These are phyloP conservation scores for Euproctis similis DNA, from an alignment of 2,888 invertebrate genomes.

Conservation along the genomic window DNA sequence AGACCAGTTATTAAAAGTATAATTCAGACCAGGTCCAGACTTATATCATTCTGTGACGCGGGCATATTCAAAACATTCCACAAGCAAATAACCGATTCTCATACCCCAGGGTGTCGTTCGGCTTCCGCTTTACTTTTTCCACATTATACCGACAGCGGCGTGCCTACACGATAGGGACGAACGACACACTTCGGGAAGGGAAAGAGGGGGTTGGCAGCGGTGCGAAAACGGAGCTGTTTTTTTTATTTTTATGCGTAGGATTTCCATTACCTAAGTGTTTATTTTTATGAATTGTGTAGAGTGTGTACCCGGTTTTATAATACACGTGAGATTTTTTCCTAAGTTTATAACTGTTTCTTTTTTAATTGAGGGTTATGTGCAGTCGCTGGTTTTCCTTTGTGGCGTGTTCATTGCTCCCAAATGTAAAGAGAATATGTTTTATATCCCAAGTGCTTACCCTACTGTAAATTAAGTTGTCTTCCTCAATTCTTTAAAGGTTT, in stretches of 20 bases:
- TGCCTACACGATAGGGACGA: too few species aligned
- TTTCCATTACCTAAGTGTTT: slow-evolving; percentile 66
- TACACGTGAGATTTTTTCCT: slow-evolving; percentile 38
- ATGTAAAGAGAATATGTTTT: too few species aligned
- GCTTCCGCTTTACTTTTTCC: slow-evolving; percentile 63
- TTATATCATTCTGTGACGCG: slow-evolving; percentile 29
- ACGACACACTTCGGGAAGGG: too few species aligned
- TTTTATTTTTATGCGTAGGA: slow-evolving; percentile 45
- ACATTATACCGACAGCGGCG: slow-evolving; percentile 39
- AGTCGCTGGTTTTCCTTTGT: slow-evolving; percentile 9
- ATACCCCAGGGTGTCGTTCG: slow-evolving; percentile 62
- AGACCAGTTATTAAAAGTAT: too few species aligned
- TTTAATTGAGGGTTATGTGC: slow-evolving; percentile 15
- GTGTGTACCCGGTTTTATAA: slow-evolving; percentile 40
- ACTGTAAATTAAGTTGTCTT: too few species aligned
- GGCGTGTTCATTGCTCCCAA: slow-evolving; percentile 1
- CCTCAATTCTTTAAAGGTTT: too few species aligned
- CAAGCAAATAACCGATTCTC: slow-evolving; percentile 65
- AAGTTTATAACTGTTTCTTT: slow-evolving; percentile 30
- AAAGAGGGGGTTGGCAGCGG: slow-evolving; percentile 13
- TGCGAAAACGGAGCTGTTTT: slow-evolving; percentile 17
- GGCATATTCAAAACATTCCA: slow-evolving; percentile 69
- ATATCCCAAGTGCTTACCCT: too few species aligned
- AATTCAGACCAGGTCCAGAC: too few species aligned
- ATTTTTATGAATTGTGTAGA: slow-evolving; percentile 58